phyloP scores from a whole-genome alignment of 2,888 invertebrate species.

The Diadegma fenestrale region DNA sequence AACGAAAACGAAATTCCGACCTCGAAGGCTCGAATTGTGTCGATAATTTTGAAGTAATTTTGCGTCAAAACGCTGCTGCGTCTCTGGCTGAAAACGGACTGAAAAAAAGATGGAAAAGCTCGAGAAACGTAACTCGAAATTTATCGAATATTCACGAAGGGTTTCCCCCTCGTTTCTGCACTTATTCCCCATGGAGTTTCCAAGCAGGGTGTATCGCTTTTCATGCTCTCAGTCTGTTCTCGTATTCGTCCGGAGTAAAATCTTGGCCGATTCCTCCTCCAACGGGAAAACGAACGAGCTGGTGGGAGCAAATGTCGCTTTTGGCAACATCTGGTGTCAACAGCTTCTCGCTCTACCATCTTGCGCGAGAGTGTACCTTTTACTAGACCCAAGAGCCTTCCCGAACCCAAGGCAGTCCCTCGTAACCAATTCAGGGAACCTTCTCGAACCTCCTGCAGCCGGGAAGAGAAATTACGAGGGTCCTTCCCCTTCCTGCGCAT shows the following conservation, averaged over 20 bases:
- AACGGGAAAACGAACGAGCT: constrained; percentile 15
- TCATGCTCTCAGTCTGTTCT: constrained; percentile 41
- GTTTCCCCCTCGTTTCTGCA: constrained; percentile 18
- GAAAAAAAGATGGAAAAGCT: constrained; percentile 40
- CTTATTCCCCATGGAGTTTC: constrained; percentile 48
- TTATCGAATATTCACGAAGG: constrained; percentile 70
- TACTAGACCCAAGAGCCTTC: constrained; percentile 55
- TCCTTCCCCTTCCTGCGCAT: constrained; percentile 6
- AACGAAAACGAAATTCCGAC: too few species aligned
- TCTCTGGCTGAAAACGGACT: not conserved
- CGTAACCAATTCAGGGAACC: constrained; percentile 37
- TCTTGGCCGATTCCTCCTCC: constrained; percentile 35
- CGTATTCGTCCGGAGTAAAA: constrained; percentile 63
- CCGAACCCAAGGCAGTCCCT: constrained; percentile 39
- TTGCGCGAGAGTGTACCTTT: constrained; percentile 66
- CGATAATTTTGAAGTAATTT: too few species aligned
- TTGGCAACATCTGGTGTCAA: constrained; percentile 79
- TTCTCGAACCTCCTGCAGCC: not conserved
- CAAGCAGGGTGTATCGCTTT: constrained; percentile 43
- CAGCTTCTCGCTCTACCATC: constrained; percentile 72
- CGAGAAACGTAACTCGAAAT: constrained; percentile 60
- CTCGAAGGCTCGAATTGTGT: too few species aligned
- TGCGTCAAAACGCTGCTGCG: too few species aligned
- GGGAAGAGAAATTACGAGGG: constrained; percentile 29
- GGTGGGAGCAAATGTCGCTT: constrained; percentile 69